Evolutionary conservation across 1,140 invertebrate species (phyloP), one percentile per base, ranked within the genome.

Genomic region (Dendroctonus valens): DNA sequence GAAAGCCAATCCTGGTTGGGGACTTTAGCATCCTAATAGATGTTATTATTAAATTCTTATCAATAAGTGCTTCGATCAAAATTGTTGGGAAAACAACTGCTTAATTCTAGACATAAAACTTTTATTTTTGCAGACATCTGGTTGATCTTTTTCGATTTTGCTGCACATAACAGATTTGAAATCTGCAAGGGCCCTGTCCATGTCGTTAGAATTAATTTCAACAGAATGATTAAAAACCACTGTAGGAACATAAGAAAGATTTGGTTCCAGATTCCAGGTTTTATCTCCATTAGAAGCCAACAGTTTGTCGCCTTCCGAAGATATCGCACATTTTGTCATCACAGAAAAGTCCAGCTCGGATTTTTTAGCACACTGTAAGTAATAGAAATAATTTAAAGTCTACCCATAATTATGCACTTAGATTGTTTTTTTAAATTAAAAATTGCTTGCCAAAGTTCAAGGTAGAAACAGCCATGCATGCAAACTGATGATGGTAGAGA

Each of bases 171-270:
- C 52, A 54, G 60, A 57, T 57, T 54, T 61, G 58, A 69, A 71
- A 55, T 76, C 68, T 8, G 15, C n/a, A 44, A 74, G 50, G 5
- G 74, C 63, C 40, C 65, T 57, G 9, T 55, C 48, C 41, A 72
- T 70, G 8, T 51, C 48, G 9, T 15, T 38, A 26, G 53, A 3
- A 46, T 72, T 41, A 11, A 61, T 65, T 60, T 71, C 42, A 26
- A 59, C 69, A 53, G 60, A 74, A 57, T 82, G 80, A 69, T 88
- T 83, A 41, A 85, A 80, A 4, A 85, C 75, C 44, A 88, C 77
- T 37, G 86, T 86, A 0, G 87, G 87, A 2, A 89, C 86, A 68
- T 86, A 87, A 14, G 75, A 70, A 0, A 88, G 75, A 0, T 75
- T 76, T 2, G 83, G 80, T 38, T 79, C 73, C 2, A 87, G 70